Conservation (phyloP, 1,140 invertebrate genomes). For the Neoseiulus cucumeris region DNA sequence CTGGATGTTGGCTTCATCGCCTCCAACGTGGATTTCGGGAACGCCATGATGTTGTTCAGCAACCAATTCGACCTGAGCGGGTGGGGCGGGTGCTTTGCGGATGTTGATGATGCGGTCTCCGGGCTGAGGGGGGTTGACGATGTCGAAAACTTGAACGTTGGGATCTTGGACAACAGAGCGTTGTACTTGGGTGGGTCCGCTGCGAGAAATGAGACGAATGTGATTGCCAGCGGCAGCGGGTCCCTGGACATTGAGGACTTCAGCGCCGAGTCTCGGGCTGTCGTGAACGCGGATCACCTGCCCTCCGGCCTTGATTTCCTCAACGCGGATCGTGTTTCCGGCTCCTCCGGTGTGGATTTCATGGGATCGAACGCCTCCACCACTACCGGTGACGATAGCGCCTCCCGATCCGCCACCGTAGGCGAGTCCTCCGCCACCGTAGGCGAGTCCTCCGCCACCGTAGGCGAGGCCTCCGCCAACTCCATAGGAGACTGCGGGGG, state of each 20-base stretch:
- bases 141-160: conserved; percentile 1
- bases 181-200: neutral
- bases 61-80: neutral
- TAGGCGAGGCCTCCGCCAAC: neutral
- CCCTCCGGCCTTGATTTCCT: neutral
- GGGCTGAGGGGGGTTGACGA: neutral
- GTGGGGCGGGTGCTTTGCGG: conserved; percentile 4
- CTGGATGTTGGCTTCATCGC: conserved; percentile 1
- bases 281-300: conserved; percentile 6
- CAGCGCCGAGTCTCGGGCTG: neutral
- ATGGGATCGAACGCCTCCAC: neutral
- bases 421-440: neutral
- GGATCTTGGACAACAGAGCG: neutral
- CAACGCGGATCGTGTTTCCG: neutral
- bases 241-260: conserved; percentile 1
- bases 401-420: neutral
- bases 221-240: neutral
- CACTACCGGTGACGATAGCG: neutral
- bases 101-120: conserved; percentile 9
- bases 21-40: neutral
- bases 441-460: neutral
- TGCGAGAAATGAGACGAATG: conserved; percentile 1
- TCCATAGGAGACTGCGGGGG: neutral
- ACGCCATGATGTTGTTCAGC: neutral
- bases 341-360: conserved; percentile 5